These are phyloP conservation scores for Hipposideros larvatus DNA, from an alignment of 2,797 vertebrate species.

Conservation along the genomic window DNA sequence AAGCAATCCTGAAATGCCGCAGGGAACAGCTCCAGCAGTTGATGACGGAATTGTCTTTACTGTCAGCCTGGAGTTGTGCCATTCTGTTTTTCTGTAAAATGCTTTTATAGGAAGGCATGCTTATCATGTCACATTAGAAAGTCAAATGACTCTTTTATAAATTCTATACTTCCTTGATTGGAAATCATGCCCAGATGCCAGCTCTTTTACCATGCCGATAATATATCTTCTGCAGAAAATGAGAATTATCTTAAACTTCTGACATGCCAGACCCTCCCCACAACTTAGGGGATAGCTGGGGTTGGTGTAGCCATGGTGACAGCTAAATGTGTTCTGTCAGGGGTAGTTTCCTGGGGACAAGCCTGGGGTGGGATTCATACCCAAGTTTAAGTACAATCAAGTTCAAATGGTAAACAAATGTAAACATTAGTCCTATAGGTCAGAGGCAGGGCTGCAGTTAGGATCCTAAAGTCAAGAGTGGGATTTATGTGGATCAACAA, in stretches of 20 bases:
- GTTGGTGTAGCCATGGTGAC: neutral
- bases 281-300: neutral
- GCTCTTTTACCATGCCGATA: neutral
- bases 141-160: constrained; percentile 40
- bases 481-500: neutral
- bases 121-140: constrained; percentile 60
- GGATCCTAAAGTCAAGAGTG: neutral
- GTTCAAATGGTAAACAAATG: neutral
- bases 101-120: constrained; percentile 1
- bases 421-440: neutral
- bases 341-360: neutral
- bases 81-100: constrained; percentile 45
- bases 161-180: neutral
- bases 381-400: neutral
- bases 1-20: neutral
- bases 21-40: neutral
- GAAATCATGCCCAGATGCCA: constrained; percentile 42
- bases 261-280: neutral
- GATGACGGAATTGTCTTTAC: neutral
- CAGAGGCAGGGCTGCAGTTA: neutral
- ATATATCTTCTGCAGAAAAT: constrained; percentile 19
- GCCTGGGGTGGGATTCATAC: neutral
- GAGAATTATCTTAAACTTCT: constrained; percentile 25
- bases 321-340: neutral
- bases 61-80: neutral